Percentiles rank a stretch among this genome's conserved stretches.
These are phyloP conservation scores for Calyptommatus sinebrachiatus DNA, from an alignment of 2,113 vertebrate species.

Conservation along the genomic window DNA sequence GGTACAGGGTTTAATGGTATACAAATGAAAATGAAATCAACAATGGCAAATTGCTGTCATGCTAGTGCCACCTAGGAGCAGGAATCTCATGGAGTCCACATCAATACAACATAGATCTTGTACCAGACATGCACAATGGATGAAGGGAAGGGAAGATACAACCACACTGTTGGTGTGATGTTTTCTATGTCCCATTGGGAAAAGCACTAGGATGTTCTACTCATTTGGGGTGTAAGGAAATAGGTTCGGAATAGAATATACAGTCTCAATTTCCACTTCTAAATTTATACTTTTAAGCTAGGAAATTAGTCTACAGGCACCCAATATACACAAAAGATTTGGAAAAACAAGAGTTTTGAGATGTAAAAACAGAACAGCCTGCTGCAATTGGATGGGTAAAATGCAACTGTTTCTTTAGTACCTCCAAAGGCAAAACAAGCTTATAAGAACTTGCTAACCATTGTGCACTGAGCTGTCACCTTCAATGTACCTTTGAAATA, in stretches of 20 bases:
- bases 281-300: background rate
- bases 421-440: constrained; percentile 60
- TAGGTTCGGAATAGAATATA: background rate
- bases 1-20: no score
- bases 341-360: constrained; percentile 21
- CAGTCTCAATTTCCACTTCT: background rate
- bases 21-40: no score
- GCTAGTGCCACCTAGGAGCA: no score
- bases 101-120: no score
- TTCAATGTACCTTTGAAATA: constrained; percentile 71
- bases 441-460: constrained; percentile 67
- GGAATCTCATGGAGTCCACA: no score
- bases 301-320: background rate
- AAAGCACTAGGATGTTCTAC: no score
- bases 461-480: constrained; percentile 76
- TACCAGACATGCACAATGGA: no score
- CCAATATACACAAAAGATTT: background rate
- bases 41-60: no score
- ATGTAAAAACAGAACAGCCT: constrained; percentile 22
- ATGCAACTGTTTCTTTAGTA: constrained; percentile 41
- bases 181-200: no score
- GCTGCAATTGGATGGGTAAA: constrained; percentile 2
- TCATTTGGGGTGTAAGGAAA: no score
- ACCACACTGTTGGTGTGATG: no score
- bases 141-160: no score